These are phyloP conservation scores for Busseola fusca DNA, from an alignment of 2,888 invertebrate genomes.

Conservation along the genomic window DNA sequence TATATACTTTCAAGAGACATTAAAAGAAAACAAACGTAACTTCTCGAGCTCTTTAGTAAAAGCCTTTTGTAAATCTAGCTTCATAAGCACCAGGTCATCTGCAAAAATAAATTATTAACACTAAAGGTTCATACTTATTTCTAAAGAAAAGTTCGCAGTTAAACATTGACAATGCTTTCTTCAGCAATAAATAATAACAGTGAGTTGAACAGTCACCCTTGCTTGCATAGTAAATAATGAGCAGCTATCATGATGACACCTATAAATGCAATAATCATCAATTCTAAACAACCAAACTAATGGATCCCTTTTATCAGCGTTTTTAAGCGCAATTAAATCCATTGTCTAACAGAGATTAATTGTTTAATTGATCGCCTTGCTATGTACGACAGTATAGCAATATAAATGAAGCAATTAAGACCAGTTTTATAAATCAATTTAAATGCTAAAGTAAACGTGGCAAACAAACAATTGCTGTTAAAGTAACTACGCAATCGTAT, in stretches of 20 bases:
- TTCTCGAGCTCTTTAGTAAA: neutral
- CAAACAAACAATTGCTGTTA: constrained; percentile 6
- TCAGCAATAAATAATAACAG: neutral
- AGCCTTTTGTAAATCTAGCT: neutral
- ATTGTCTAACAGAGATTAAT: constrained; percentile 51
- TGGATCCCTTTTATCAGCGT: constrained; percentile 26
- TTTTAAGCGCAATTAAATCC: constrained; percentile 24
- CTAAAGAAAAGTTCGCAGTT: neutral
- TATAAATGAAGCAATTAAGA: constrained; percentile 25
- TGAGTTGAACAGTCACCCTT: neutral
- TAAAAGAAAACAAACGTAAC: neutral
- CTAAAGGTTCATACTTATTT: neutral
- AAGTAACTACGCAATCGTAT: constrained; percentile 14
- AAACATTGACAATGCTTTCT: neutral
- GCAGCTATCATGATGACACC: constrained; percentile 3
- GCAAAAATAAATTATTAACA: neutral
- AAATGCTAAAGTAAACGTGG: neutral
- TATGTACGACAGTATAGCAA: constrained; percentile 28
- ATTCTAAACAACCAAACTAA: constrained; percentile 20
- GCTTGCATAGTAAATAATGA: neutral
- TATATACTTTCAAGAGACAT: too few species aligned
- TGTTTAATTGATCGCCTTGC: constrained; percentile 33
- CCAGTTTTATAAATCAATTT: constrained; percentile 23
- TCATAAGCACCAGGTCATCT: neutral
- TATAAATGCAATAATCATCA: constrained; percentile 13